Evolutionary conservation across 2,797 vertebrate genomes (phyloP).

Genomic region (Astyanax mexicanus): DNA sequence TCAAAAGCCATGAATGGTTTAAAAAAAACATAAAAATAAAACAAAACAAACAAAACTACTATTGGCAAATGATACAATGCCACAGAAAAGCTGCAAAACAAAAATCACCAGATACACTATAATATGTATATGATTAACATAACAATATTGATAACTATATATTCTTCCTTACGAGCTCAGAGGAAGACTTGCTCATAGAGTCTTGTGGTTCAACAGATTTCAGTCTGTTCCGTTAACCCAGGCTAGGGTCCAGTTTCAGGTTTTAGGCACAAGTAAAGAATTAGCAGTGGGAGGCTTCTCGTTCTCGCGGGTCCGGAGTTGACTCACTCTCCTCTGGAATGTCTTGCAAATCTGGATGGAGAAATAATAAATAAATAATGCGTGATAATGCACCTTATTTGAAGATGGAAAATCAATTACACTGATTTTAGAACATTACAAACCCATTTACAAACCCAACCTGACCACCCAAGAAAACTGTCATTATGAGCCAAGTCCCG

Average conservation of each 20-base stretch:
- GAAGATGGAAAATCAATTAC: not conserved
- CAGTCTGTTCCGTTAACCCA: constrained; percentile 12
- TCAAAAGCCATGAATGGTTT: constrained; percentile 38
- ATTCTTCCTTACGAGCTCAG: constrained; percentile 38
- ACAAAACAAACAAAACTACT: constrained; percentile 22
- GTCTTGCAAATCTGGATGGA: constrained; percentile 85
- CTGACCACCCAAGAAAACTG: too few species aligned
- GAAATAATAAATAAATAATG: constrained; percentile 48
- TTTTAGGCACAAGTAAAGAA: constrained; percentile 13
- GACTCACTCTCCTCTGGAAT: constrained; percentile 85
- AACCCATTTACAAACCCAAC: too few species aligned
- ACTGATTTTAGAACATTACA: too few species aligned
- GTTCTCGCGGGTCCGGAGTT: constrained; percentile 67
- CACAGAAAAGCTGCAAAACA: constrained; percentile 51
- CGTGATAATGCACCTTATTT: not conserved
- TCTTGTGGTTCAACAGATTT: constrained; percentile 20
- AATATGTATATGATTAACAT: constrained; percentile 48
- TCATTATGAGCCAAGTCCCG: too few species aligned
- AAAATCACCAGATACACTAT: constrained; percentile 54
- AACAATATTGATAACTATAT: constrained; percentile 42
- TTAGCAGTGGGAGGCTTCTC: constrained; percentile 59
- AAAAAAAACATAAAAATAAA: not conserved
- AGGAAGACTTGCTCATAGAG: constrained; percentile 49
- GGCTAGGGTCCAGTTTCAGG: constrained; percentile 32
- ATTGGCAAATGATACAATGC: constrained; percentile 37